These are phyloP conservation scores for Platyscapa corneri DNA, from an alignment of 1,140 invertebrate genomes.

Conservation along the genomic window DNA sequence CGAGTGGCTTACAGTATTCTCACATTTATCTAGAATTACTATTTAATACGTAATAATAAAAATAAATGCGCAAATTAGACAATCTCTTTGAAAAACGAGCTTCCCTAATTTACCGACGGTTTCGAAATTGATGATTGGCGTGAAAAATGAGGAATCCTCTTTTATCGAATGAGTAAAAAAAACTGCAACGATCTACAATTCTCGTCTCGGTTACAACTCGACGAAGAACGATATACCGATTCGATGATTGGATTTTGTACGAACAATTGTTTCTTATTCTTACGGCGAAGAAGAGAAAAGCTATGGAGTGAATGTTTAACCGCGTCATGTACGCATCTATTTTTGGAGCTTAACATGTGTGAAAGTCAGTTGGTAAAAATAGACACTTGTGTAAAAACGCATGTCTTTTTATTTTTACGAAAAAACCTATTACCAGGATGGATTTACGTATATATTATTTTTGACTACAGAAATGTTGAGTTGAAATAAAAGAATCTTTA, in stretches of 20 bases:
- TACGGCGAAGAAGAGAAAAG: not conserved
- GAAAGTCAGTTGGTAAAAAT: constrained; percentile 36
- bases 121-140: no score
- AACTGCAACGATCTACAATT: no score
- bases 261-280: not conserved
- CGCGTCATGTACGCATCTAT: not conserved
- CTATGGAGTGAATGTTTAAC: not conserved
- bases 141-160: no score
- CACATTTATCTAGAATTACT: not conserved
- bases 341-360: not conserved
- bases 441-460: constrained; percentile 19
- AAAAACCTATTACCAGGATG: constrained; percentile 34
- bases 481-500: not conserved
- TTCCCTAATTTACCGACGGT: no score
- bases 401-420: not conserved
- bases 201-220: not conserved
- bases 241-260: not conserved
- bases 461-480: not conserved
- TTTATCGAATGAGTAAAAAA: no score
- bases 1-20: not conserved
- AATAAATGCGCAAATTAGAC: not conserved
- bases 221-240: not conserved
- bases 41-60: not conserved
- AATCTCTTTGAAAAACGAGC: no score
- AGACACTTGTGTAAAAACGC: constrained; percentile 18